These are phyloP conservation scores for Todiramphus chloris DNA, from an alignment of 2,113 vertebrate species.

Conservation along the genomic window DNA sequence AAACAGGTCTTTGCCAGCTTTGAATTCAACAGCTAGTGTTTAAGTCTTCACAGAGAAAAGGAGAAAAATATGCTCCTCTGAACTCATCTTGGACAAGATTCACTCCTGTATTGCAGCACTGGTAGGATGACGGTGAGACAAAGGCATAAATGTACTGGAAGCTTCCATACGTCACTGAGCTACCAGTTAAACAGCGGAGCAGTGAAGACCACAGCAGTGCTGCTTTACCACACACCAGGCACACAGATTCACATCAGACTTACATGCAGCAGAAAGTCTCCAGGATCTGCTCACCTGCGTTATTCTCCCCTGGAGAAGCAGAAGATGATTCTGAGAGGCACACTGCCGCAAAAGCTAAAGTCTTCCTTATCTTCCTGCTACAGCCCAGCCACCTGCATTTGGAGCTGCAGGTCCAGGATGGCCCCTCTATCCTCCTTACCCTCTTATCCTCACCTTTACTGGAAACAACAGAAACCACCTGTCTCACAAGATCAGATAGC, in stretches of 20 bases:
- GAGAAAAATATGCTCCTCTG: not conserved
- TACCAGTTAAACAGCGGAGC: not conserved
- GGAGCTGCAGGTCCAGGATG: not conserved
- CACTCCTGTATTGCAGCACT: not conserved
- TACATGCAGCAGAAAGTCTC: not conserved
- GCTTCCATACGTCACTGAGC: not conserved
- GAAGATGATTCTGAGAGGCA: not conserved
- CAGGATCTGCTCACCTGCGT: not conserved
- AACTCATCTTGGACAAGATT: not conserved
- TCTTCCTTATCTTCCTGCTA: not conserved
- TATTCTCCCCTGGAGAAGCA: not conserved
- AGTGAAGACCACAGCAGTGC: not conserved
- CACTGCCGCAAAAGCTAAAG: not conserved
- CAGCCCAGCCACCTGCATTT: not conserved
- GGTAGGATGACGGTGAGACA: not conserved
- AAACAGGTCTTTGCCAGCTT: not conserved
- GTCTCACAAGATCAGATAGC: not conserved
- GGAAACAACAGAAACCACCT: not conserved
- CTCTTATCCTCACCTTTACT: not conserved
- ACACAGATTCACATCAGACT: not conserved
- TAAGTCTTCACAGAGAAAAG: not conserved
- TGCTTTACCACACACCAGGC: not conserved
- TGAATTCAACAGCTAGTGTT: not conserved
- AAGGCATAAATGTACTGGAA: accelerated
- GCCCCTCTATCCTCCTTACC: not conserved